Evolutionary conservation across 1,140 invertebrate genomes (phyloP).

Genomic region (Micrasema minimum): DNA sequence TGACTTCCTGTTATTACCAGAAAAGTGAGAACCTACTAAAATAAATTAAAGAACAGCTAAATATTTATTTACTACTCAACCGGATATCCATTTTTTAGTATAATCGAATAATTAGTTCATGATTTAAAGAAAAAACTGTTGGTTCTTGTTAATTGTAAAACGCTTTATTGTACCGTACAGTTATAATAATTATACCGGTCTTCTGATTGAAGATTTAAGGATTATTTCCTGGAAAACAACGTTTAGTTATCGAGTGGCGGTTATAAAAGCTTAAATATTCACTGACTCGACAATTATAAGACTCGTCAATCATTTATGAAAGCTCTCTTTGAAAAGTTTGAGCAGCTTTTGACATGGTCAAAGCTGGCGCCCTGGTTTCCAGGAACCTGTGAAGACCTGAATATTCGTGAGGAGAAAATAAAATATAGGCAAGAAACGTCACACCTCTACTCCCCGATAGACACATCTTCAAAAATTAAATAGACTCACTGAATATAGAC

Average conservation of each 20-base stretch:
- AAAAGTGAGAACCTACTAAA: no score
- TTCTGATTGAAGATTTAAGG: no score
- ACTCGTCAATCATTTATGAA: constrained; percentile 26
- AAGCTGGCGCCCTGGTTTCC: constrained; percentile 34
- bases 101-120: no score
- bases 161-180: no score
- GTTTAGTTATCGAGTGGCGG: neutral
- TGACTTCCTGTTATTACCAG: no score
- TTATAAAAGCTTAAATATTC: constrained; percentile 4
- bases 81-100: no score
- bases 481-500: constrained; percentile 24
- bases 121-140: no score
- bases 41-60: no score
- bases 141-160: no score
- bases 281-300: neutral
- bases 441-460: neutral
- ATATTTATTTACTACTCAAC: no score
- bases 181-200: no score
- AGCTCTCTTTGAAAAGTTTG: constrained; percentile 13
- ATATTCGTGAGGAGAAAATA: constrained; percentile 4
- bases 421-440: neutral
- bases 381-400: neutral
- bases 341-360: constrained; percentile 26
- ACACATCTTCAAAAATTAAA: constrained; percentile 11
- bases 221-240: no score